phyloP scores from a whole-genome alignment of 2,888 invertebrate species.

The Mesorhabditis sp. region DNA sequence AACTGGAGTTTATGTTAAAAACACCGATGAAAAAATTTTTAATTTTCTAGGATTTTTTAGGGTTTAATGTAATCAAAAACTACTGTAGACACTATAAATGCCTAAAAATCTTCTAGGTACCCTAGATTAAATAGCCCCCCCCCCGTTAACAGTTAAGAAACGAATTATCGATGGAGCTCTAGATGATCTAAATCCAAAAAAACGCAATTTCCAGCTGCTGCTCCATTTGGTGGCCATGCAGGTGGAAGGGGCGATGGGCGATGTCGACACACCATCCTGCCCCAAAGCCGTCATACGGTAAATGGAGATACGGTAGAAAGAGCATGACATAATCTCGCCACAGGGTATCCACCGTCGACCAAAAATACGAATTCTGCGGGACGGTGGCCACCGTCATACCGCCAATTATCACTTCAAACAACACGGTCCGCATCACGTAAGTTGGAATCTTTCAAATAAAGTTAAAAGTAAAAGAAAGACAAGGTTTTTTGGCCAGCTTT shows the following conservation, averaged over 20 bases:
- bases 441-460: neutral
- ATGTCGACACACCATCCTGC: slow-evolving; percentile 27
- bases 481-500: no score
- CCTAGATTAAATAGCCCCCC: no score
- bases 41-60: no score
- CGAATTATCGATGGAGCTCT: no score
- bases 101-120: no score
- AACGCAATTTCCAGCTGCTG: slow-evolving; percentile 66
- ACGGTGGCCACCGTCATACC: slow-evolving; percentile 22
- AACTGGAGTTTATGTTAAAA: no score
- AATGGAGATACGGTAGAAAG: neutral
- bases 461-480: no score
- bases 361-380: slow-evolving; percentile 33
- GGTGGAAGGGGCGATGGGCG: slow-evolving; percentile 73
- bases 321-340: neutral
- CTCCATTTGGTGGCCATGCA: slow-evolving; percentile 86
- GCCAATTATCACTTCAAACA: slow-evolving; percentile 22
- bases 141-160: no score
- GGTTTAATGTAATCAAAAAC: no score
- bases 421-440: slow-evolving; percentile 27
- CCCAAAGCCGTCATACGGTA: slow-evolving; percentile 40
- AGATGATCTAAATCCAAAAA: no score
- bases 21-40: no score
- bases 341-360: slow-evolving; percentile 21
- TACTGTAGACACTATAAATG: no score